These are phyloP conservation scores for Vespertilio murinus DNA, from an alignment of 2,797 vertebrate species.

Conservation along the genomic window DNA sequence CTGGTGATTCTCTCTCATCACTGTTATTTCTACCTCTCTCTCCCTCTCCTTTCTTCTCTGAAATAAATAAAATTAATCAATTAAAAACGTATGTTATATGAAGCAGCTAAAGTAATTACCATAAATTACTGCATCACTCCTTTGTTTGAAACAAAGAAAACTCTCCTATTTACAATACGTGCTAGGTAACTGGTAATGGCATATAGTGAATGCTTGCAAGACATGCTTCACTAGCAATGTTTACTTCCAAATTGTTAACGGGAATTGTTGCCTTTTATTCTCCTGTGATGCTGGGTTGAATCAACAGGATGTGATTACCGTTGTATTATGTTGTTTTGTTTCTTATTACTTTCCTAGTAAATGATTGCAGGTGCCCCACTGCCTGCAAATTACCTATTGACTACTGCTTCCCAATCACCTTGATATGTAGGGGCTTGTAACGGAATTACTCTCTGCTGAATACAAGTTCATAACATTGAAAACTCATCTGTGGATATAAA, in stretches of 20 bases:
- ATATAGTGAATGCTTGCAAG: background rate
- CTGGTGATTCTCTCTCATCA: too few relatives aligned
- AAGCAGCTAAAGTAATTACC: background rate
- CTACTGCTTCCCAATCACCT: conserved; percentile 42
- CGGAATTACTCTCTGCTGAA: conserved; percentile 30
- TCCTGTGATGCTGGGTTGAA: background rate
- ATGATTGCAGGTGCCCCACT: background rate
- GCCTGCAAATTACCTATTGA: conserved; percentile 51
- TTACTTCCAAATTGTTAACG: background rate
- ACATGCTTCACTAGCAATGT: background rate
- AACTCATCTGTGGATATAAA: conserved; percentile 6
- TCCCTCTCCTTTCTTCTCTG: too few relatives aligned
- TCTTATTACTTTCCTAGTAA: conserved; percentile 49
- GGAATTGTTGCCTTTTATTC: background rate
- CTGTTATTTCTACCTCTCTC: too few relatives aligned
- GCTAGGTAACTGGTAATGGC: background rate
- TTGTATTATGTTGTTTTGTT: conserved; percentile 47
- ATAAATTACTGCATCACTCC: background rate
- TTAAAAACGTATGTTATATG: background rate
- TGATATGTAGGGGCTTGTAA: background rate
- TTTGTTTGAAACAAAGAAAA: background rate
- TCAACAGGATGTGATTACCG: conserved; percentile 13
- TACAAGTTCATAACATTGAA: conserved; percentile 38
- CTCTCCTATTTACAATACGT: background rate
- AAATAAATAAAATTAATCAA: too few relatives aligned